Conservation (phyloP, 2,797 vertebrate genomes). For the Steatocranus sp. region DNA sequence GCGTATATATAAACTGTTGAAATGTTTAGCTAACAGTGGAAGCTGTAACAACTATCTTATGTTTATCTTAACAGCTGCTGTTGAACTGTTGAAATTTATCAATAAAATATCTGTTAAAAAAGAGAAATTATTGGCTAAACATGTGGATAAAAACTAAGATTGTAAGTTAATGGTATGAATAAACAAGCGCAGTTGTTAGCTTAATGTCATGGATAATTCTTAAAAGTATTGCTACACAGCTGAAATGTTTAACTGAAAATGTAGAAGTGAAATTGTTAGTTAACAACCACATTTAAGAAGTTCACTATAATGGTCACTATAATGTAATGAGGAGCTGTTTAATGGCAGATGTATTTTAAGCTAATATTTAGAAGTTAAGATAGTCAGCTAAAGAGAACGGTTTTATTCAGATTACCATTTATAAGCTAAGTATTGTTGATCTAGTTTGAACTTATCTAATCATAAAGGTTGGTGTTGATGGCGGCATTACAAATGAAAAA, state of each 20-base stretch:
- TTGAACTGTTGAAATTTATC: background rate
- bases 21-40: background rate
- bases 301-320: background rate
- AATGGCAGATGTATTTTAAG: background rate
- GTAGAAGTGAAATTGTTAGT: background rate
- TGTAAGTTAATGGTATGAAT: background rate
- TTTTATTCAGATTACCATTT: background rate
- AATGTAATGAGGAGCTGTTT: background rate
- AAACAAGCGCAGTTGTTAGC: background rate
- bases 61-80: background rate
- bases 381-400: background rate
- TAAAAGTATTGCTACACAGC: background rate
- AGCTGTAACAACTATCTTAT: background rate
- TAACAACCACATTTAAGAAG: background rate
- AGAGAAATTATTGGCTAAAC: background rate
- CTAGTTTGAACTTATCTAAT: background rate
- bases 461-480: background rate
- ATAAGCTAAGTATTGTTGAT: accelerated
- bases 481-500: background rate
- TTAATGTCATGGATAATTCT: background rate
- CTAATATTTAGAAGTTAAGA: background rate
- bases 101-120: accelerated
- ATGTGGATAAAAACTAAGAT: background rate
- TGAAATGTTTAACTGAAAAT: background rate
- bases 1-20: background rate